Conservation (phyloP, 2,888 invertebrate species). For the Rotaria macrura region DNA sequence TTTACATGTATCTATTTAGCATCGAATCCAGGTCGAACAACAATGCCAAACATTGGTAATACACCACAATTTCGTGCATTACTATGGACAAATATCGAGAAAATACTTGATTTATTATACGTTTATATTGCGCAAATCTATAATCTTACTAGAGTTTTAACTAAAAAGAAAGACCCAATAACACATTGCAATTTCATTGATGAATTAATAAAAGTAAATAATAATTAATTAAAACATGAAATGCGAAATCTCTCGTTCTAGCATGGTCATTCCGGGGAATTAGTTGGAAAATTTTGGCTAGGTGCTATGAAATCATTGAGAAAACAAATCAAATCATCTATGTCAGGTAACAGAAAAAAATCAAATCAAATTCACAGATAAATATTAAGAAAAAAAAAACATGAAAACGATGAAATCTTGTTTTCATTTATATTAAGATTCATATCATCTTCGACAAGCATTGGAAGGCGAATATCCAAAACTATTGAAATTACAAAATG, state of each 20-base stretch:
- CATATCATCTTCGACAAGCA: slow-evolving; percentile 63
- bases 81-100: slow-evolving; percentile 79
- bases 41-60: slow-evolving; percentile 56
- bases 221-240: too few species aligned
- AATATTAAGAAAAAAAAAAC: background rate
- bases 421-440: slow-evolving; percentile 41
- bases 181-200: slow-evolving; percentile 53
- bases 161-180: slow-evolving; percentile 53
- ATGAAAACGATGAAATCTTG: slow-evolving; percentile 34
- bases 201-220: slow-evolving; percentile 47
- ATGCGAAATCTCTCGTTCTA: too few species aligned
- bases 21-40: slow-evolving; percentile 55
- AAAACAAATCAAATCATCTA: background rate
- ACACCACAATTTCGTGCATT: slow-evolving; percentile 58
- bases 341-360: background rate
- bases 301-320: background rate
- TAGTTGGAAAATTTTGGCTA: background rate
- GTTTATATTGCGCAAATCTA: slow-evolving; percentile 40
- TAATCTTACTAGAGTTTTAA: slow-evolving; percentile 54
- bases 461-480: slow-evolving; percentile 78
- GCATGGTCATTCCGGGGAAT: slow-evolving; percentile 40
- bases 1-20: background rate
- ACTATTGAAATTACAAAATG: slow-evolving; percentile 68
- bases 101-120: slow-evolving; percentile 59
- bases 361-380: too few species aligned